Conservation (phyloP, 1,140 invertebrate genomes). For the Eupristina koningsbergeri region DNA sequence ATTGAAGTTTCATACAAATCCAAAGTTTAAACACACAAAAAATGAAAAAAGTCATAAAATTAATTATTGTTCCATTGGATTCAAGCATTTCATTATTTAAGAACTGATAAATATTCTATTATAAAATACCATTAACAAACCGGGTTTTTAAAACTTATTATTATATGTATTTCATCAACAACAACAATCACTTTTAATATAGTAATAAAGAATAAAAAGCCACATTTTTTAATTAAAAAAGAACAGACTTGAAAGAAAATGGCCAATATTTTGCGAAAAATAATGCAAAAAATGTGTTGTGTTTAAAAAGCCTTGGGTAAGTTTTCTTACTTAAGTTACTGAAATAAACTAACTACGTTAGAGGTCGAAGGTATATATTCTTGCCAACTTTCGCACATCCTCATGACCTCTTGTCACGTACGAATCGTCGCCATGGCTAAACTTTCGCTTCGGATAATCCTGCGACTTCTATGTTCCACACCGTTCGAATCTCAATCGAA, state of each 20-base stretch:
- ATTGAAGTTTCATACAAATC: background rate
- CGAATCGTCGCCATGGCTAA: background rate
- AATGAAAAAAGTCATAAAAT: too few relatives aligned
- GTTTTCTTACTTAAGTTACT: background rate
- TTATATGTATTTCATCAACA: too few relatives aligned
- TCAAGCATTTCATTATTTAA: too few relatives aligned
- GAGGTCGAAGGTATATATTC: background rate
- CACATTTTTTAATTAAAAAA: too few relatives aligned
- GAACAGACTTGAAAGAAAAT: background rate
- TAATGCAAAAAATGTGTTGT: background rate
- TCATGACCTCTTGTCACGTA: background rate
- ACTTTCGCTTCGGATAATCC: background rate
- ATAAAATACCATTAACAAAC: too few relatives aligned
- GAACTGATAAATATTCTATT: too few relatives aligned
- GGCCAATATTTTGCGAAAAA: background rate
- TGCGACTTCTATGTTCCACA: too few relatives aligned
- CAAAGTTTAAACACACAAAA: too few relatives aligned
- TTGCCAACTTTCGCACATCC: background rate
- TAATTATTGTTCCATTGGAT: too few relatives aligned
- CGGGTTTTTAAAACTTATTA: too few relatives aligned
- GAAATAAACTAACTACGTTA: background rate
- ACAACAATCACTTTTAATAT: too few relatives aligned
- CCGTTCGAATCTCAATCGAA: conserved; percentile 3
- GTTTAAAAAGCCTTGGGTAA: background rate
- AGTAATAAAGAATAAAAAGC: too few relatives aligned